These are phyloP conservation scores for Candoia aspera DNA, from an alignment of 2,113 vertebrate species.

Conservation along the genomic window DNA sequence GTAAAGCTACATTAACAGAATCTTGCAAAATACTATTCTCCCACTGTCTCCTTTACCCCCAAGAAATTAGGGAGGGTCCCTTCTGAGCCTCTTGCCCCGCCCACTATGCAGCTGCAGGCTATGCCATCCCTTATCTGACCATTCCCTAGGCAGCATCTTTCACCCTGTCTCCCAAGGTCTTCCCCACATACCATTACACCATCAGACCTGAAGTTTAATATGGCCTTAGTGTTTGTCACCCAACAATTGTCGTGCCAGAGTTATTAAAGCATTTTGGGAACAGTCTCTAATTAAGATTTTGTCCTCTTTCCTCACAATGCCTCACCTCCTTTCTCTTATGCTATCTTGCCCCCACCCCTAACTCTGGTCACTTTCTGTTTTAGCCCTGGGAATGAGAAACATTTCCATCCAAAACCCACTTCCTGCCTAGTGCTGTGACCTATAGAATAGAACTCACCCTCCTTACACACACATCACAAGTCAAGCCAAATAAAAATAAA, in stretches of 20 bases:
- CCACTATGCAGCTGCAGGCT: no score
- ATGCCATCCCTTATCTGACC: no score
- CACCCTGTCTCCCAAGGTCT: no score
- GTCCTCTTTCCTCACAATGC: neutral
- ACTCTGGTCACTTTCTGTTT: rapidly evolving
- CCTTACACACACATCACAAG: neutral
- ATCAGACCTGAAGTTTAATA: no score
- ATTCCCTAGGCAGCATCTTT: no score
- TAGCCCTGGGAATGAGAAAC: slow-evolving; percentile 8
- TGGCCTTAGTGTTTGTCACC: neutral
- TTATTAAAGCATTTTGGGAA: neutral
- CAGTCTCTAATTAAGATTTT: no score
- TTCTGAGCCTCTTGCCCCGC: no score
- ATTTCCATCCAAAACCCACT: slow-evolving; percentile 7
- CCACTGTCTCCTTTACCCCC: no score
- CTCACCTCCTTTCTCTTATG: neutral
- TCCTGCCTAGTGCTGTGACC: slow-evolving; percentile 17
- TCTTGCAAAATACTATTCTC: no score
- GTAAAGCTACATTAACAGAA: no score
- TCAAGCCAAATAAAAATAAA: neutral
- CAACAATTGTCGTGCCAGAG: neutral
- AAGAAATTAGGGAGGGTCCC: no score
- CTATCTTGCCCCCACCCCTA: neutral
- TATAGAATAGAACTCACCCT: neutral
- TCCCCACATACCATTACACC: no score